Evolutionary conservation across 2,888 invertebrate genomes (phyloP).

Genomic region (Dynastes hyllus): DNA sequence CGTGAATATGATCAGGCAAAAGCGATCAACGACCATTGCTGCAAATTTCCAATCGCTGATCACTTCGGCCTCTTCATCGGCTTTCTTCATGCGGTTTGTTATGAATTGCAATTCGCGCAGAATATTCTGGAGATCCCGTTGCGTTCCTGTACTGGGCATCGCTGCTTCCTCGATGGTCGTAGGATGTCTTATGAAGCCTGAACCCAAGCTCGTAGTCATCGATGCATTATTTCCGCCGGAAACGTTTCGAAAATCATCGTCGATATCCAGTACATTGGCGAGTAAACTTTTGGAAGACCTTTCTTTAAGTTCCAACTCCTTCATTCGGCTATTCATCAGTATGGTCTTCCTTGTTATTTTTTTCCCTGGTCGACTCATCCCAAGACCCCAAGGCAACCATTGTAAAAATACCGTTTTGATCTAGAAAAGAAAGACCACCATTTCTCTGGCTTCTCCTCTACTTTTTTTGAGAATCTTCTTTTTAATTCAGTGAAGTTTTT

Average conservation of each 20-base stretch:
- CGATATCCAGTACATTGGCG: conserved; percentile 96
- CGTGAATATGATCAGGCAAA: conserved; percentile 96
- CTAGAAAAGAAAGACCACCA: conserved; percentile 73
- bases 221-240: conserved; percentile 72
- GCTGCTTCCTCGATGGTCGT: conserved; percentile 84
- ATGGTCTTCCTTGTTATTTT: conserved; percentile 94
- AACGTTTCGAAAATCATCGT: conserved; percentile 92
- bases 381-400: conserved; percentile 97
- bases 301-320: conserved; percentile 94
- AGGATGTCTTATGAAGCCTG: conserved; percentile 79
- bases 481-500: background rate
- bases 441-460: no score
- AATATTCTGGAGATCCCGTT: conserved; percentile 92
- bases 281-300: conserved; percentile 94
- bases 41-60: conserved; percentile 99
- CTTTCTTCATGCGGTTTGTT: conserved; percentile 93
- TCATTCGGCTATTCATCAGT: conserved; percentile 92
- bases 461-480: no score
- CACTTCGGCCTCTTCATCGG: conserved; percentile 93
- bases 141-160: conserved; percentile 75
- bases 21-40: conserved; percentile 97
- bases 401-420: conserved; percentile 95
- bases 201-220: conserved; percentile 67
- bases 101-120: conserved; percentile 95
- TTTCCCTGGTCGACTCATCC: conserved; percentile 97